A percentile compares a stretch with the other conserved stretches of the same genome.
These are phyloP conservation scores for Latrodectus hesperus DNA, from an alignment of 2,888 invertebrate genomes.

Conservation along the genomic window DNA sequence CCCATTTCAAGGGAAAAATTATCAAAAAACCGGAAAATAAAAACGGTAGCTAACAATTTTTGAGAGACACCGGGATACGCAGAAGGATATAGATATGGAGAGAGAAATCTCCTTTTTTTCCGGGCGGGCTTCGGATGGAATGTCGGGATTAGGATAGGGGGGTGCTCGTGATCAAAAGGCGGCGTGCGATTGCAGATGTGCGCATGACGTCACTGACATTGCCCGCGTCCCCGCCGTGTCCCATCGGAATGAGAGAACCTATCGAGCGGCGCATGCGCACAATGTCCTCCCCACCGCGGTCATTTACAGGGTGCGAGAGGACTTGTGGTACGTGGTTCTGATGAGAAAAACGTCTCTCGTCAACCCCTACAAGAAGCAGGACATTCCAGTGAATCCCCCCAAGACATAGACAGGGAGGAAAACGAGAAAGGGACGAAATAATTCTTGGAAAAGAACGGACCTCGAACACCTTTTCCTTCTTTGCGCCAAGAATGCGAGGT, in stretches of 20 bases:
- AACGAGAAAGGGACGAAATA: not conserved
- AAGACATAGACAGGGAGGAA: not conserved
- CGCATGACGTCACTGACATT: conserved; percentile 65
- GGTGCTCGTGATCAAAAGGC: conserved; percentile 48
- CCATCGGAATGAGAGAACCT: conserved; percentile 40
- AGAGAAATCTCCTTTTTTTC: conserved; percentile 17
- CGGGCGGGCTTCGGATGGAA: conserved; percentile 13
- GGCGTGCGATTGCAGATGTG: conserved; percentile 68
- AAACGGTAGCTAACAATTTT: not conserved
- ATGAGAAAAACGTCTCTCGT: conserved; percentile 12
- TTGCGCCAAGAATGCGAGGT: conserved; percentile 37
- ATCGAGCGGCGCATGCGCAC: conserved; percentile 67
- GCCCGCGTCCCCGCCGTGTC: conserved; percentile 24
- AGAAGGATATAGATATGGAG: conserved; percentile 21
- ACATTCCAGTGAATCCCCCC: conserved; percentile 14
- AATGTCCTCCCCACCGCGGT: conserved; percentile 60
- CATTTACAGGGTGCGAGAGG: conserved; percentile 66
- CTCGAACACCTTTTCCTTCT: not conserved
- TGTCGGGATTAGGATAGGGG: conserved; percentile 22
- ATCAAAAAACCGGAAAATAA: not conserved
- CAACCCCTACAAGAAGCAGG: conserved; percentile 13
- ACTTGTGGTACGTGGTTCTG: conserved; percentile 22
- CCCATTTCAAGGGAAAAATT: not conserved
- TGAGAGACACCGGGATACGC: conserved; percentile 17
- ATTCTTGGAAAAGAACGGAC: conserved; percentile 3